These are phyloP conservation scores for Piscicola geometra DNA, from an alignment of 2,888 invertebrate genomes.

Conservation along the genomic window DNA sequence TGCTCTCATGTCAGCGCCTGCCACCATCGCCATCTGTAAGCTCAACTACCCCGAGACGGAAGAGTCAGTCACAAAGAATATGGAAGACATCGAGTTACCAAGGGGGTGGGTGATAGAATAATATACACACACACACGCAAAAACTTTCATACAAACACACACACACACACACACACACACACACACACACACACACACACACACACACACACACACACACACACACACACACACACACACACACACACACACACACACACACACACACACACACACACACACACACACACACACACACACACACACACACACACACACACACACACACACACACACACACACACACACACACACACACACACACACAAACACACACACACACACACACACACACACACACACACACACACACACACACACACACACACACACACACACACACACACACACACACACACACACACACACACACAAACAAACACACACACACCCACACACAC, in stretches of 20 bases:
- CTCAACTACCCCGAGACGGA: conserved; percentile 44
- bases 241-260: conserved; percentile 17
- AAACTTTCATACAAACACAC: conserved; percentile 8
- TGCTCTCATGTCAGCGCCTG: conserved; percentile 44
- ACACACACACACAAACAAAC: background rate
- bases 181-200: conserved; percentile 19
- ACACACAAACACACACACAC: conserved; percentile 16
- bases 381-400: conserved; percentile 19
- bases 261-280: conserved; percentile 19
- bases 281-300: conserved; percentile 19
- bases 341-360: conserved; percentile 19
- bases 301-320: conserved; percentile 19
- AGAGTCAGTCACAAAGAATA: conserved; percentile 39
- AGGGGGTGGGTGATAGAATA: conserved; percentile 33
- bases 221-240: conserved; percentile 17
- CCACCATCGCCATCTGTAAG: conserved; percentile 43
- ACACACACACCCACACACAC: conserved; percentile 13
- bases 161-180: conserved; percentile 19
- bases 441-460: conserved; percentile 17
- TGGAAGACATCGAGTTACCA: conserved; percentile 38
- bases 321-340: conserved; percentile 19
- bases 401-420: conserved; percentile 19
- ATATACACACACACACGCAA: conserved; percentile 15
- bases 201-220: conserved; percentile 19
- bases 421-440: conserved; percentile 19